Evolutionary conservation across 1,140 invertebrate genomes (phyloP), one percentile per base, ranked within the genome.

Genomic region (Bombus vancouverensis): DNA sequence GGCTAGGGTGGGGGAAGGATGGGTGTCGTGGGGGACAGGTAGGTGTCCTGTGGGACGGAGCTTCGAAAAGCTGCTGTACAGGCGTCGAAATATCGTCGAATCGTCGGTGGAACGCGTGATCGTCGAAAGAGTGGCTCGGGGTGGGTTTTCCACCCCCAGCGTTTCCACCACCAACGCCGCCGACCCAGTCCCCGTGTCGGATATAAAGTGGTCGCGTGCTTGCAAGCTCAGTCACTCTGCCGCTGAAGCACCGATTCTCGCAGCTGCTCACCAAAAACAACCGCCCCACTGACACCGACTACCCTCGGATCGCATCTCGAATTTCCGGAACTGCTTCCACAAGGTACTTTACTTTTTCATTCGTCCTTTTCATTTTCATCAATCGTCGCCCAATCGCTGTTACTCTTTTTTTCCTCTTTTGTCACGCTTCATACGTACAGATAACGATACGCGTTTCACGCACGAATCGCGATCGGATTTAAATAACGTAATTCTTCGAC

Each of bases 151-250:
- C 85, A 83, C 74, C 83, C 59, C 75, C 76, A 34, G 32, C 34
- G 34, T 75, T 84, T 81, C 82, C 75, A 83, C 86, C 87, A 86
- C 88, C 88, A 86, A 82, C 89, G 53, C 83, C 72, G 42, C 80
- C 87, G 82, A 57, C 76, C 78, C 78, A 76, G 89, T 85, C 73
- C 75, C 86, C 79, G 91, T 83, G 87, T 84, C 47, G 89, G 91
- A 93, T 94, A 95, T 95, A 95, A 94, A 95, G 93, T 94, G 91
- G 92, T 93, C 91, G 94, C 93, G 88, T 93, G 92, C 92, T 93
- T 90, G 89, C 89, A 92, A 92, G 91, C 92, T 92, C 94, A 93
- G 93, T 94, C 94, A 95, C 85, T 93, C 87, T 91, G 91, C 79
- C 83, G 89, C 86, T 81, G 81, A 93, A 88, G 75, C 91, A 87